Evolutionary conservation across 2,888 invertebrate genomes (phyloP), one percentile per base, ranked within the genome.

Genomic region (Acanthacorydalis orientalis): DNA sequence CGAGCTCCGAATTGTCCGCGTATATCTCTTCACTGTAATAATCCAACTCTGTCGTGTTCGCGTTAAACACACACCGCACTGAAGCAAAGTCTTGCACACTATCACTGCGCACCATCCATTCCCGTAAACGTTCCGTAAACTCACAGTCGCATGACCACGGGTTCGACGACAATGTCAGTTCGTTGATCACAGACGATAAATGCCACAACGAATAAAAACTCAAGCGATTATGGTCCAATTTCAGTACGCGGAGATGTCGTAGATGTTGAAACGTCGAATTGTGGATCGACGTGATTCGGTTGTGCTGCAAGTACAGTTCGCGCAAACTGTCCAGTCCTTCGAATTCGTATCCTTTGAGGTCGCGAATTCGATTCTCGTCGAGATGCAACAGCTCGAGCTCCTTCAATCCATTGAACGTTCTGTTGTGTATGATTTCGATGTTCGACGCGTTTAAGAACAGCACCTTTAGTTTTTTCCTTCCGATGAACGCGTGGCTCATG

Each of bases 91-190:
- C 86, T 48, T 69, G 68, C 47, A 86, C 78, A 47, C 76, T 74
- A 52, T 70, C 76, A 43, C 80, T 75, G 55, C 77, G 70, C 53
- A 77, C 74, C 52, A 82, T 74, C 83, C 84, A 88, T 62, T 84
- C 82, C 54, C 81, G 77, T 57, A 83, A 77, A 63, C 74, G 74
- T 60, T 80, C 79, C 32, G 80, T 76, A 59, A 80, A 86, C 57
- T 82, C 81, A 64, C 88, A 89, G 57, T 86, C 82, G 64, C 88
- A 89, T 46, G 80, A 78, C 85, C 85, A 88, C 47, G 83, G 83
- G 61, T 88, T 88, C 51, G 72, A 75, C 11, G 78, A 73, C 51
- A 87, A 68, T 44, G 75, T 77, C 56, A 81, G 69, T 63, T 80
- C 76, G 49, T 77, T 75, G 51, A 79, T 65, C 32, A 74, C 67